phyloP scores from a whole-genome alignment of 2,888 invertebrate genomes.

The Panzeria rudis region DNA sequence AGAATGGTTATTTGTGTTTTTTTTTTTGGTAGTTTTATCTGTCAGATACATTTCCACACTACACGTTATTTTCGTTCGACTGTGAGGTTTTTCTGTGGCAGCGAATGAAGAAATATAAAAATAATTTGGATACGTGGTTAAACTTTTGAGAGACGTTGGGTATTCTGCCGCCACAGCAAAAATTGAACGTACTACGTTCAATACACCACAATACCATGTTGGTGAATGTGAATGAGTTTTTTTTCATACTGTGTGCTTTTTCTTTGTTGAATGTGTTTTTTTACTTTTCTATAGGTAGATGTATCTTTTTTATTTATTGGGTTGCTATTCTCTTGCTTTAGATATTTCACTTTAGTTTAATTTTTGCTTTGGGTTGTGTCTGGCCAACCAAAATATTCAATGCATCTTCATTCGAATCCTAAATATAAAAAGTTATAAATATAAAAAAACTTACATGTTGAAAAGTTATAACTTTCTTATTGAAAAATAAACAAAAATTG shows the following conservation, averaged over 20 bases:
- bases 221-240: constrained; percentile 54
- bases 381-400: constrained; percentile 74
- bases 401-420: constrained; percentile 61
- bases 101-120: constrained; percentile 24
- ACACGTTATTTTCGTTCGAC: constrained; percentile 43
- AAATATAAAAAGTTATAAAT: constrained; percentile 22
- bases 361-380: constrained; percentile 82
- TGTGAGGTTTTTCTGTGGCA: constrained; percentile 21
- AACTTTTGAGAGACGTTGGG: constrained; percentile 38
- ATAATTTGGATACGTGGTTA: constrained; percentile 35
- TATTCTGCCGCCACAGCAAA: constrained; percentile 21
- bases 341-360: constrained; percentile 78
- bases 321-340: constrained; percentile 78
- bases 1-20: constrained; percentile 36
- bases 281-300: constrained; percentile 40
- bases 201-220: constrained; percentile 31
- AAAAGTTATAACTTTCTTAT: constrained; percentile 22
- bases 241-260: constrained; percentile 45
- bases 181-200: constrained; percentile 21
- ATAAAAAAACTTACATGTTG: constrained; percentile 17
- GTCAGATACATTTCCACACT: constrained; percentile 57
- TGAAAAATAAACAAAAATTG: constrained; percentile 20
- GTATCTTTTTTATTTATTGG: constrained; percentile 68
- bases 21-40: constrained; percentile 42
- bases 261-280: constrained; percentile 44